A percentile compares a stretch with the other conserved stretches of the same genome.
phyloP scores from a whole-genome alignment of 2,113 vertebrate genomes.

The Cyanoliseus patagonus region DNA sequence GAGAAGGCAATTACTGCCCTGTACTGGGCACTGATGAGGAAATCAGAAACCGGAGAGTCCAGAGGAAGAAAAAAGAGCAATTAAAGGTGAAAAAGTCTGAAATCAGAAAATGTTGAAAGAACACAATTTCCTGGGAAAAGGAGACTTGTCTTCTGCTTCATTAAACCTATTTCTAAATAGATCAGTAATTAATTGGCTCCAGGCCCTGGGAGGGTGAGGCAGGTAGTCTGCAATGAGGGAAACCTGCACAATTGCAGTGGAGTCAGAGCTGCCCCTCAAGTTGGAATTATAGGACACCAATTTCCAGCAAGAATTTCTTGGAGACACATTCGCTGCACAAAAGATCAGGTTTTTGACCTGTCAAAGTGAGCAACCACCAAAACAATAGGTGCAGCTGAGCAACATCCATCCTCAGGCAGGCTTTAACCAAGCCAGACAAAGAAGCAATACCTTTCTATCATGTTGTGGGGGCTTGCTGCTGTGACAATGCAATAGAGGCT shows the following conservation, averaged over 20 bases:
- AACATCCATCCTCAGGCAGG: background rate
- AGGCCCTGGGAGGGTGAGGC: background rate
- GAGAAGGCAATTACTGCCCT: background rate
- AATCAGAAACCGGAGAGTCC: background rate
- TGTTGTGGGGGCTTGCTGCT: background rate
- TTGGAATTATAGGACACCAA: background rate
- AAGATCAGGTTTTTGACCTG: background rate
- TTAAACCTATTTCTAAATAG: background rate
- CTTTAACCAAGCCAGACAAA: background rate
- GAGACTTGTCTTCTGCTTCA: background rate
- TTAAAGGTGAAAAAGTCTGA: conserved; percentile 8
- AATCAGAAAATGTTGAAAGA: background rate
- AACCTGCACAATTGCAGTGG: background rate
- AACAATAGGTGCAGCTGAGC: background rate
- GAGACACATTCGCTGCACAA: background rate
- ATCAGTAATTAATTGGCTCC: background rate
- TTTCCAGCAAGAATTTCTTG: background rate
- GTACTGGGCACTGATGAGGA: background rate
- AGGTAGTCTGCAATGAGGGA: background rate
- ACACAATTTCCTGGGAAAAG: background rate
- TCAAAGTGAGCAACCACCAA: background rate
- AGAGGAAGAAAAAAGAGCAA: background rate
- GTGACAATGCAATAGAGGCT: background rate
- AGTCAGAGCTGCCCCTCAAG: background rate
- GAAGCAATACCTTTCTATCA: background rate